These are phyloP conservation scores for Xiphorhynchus erythropygius DNA, from an alignment of 2,797 vertebrate genomes.

Conservation along the genomic window DNA sequence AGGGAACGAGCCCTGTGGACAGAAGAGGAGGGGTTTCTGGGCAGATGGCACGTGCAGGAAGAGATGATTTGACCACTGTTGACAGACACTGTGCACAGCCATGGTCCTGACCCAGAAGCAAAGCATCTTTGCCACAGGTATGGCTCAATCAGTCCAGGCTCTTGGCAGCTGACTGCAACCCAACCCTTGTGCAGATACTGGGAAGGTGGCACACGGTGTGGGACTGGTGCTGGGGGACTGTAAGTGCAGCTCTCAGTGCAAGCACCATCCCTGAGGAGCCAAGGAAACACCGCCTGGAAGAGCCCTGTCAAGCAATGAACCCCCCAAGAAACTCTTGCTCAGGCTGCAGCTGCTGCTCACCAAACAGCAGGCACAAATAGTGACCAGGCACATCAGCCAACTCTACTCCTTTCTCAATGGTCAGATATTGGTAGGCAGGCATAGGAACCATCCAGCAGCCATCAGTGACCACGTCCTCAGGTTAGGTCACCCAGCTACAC, in stretches of 20 bases:
- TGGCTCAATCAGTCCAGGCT: background rate
- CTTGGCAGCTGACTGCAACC: background rate
- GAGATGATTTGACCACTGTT: background rate
- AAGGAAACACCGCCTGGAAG: background rate
- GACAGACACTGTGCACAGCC: background rate
- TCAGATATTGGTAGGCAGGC: background rate
- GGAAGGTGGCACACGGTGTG: background rate
- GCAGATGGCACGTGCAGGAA: background rate
- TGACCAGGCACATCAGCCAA: background rate
- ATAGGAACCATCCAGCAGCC: background rate
- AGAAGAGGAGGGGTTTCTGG: background rate
- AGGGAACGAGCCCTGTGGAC: background rate
- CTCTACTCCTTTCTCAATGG: background rate
- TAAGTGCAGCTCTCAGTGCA: background rate
- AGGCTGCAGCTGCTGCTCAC: background rate
- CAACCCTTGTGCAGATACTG: background rate
- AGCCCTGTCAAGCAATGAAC: fast-evolving
- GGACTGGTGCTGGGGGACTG: background rate
- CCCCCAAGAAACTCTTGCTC: background rate
- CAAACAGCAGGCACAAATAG: background rate
- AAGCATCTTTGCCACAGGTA: background rate
- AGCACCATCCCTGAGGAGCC: background rate
- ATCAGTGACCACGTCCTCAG: background rate
- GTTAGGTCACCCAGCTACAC: background rate
- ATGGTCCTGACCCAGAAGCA: background rate